Evolutionary conservation across 2,113 vertebrate genomes (phyloP).

Genomic region (Oncorhynchus clarkii): DNA sequence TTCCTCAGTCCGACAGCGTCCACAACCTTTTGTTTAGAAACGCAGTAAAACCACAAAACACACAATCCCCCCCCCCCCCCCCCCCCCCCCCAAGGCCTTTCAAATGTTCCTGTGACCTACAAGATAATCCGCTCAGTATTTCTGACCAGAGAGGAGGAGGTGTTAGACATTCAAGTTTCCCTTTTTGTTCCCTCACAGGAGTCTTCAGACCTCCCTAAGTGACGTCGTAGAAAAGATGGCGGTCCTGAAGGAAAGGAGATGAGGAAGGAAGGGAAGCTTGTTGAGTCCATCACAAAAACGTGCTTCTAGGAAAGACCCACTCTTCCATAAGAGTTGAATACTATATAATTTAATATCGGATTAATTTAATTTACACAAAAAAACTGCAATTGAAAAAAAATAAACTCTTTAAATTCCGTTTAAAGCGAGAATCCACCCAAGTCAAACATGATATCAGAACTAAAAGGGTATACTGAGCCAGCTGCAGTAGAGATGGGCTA

Average conservation of each 20-base stretch:
- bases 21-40: too few relatives aligned
- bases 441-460: background rate
- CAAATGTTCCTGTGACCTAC: background rate
- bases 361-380: background rate
- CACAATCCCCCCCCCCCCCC: background rate
- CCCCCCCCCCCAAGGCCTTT: background rate
- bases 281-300: background rate
- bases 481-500: background rate
- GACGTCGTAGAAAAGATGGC: background rate
- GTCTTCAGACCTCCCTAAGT: background rate
- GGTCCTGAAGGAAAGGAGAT: background rate
- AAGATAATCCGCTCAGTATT: too few relatives aligned
- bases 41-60: background rate
- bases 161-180: slow-evolving; percentile 30
- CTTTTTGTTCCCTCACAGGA: slow-evolving; percentile 28
- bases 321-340: background rate
- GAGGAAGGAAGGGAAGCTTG: background rate
- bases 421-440: background rate
- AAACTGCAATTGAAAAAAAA: background rate
- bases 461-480: background rate
- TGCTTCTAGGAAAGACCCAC: background rate
- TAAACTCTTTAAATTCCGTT: background rate
- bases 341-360: background rate
- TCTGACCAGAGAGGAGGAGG: background rate
- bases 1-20: too few relatives aligned